These are phyloP conservation scores for Cheiracanthium punctorium DNA, from an alignment of 2,888 invertebrate genomes.

Conservation along the genomic window DNA sequence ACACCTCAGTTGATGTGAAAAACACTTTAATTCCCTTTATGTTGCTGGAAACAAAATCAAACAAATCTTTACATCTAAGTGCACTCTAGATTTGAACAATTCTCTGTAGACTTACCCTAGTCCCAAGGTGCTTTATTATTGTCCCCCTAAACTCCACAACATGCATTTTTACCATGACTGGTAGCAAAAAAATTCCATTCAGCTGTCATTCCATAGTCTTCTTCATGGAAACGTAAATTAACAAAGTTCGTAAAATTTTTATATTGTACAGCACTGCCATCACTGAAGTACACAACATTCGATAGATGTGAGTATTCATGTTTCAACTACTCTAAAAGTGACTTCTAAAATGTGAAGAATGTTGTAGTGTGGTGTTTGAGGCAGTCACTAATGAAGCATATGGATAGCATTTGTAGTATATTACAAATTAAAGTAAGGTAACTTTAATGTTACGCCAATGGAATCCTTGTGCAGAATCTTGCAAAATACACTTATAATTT, in stretches of 20 bases:
- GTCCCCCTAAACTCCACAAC: slow-evolving; percentile 73
- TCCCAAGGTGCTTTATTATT: slow-evolving; percentile 70
- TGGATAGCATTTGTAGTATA: neutral
- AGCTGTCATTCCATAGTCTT: slow-evolving; percentile 70
- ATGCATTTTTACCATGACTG: slow-evolving; percentile 71
- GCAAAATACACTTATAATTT: slow-evolving; percentile 70
- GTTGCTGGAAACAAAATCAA: no score
- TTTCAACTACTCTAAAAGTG: slow-evolving; percentile 19
- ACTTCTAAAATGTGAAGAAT: slow-evolving; percentile 62
- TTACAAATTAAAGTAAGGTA: slow-evolving; percentile 50
- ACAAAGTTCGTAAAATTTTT: slow-evolving; percentile 73
- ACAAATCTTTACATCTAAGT: no score
- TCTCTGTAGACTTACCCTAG: no score
- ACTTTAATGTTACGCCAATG: slow-evolving; percentile 72
- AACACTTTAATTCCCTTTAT: no score
- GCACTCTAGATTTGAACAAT: no score
- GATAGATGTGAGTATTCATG: slow-evolving; percentile 2
- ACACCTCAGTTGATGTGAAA: no score
- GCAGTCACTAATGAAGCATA: slow-evolving; percentile 58
- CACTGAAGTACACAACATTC: no score
- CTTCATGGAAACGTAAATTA: slow-evolving; percentile 71
- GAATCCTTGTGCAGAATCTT: slow-evolving; percentile 72
- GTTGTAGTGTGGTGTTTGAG: slow-evolving; percentile 66
- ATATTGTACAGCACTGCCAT: slow-evolving; percentile 72
- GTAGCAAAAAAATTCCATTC: no score